Conservation (phyloP, 1,140 invertebrate genomes). For the Leptestheria dahalacensis region DNA sequence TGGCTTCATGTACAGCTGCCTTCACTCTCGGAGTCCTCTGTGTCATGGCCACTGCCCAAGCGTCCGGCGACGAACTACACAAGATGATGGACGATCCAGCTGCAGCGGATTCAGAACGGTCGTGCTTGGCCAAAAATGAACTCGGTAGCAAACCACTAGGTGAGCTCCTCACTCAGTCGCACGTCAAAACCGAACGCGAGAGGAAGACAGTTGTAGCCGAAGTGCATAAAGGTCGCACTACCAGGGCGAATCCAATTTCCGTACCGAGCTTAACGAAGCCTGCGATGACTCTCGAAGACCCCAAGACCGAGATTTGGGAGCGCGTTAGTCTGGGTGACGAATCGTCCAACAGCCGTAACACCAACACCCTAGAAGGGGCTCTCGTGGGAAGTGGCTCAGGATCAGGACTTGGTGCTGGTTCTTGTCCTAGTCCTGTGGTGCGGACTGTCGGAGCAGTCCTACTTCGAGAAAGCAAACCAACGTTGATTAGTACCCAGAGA, state of each 20-base stretch:
- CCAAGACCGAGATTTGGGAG: neutral
- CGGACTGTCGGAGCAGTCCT: too few species aligned
- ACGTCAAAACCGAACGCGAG: neutral
- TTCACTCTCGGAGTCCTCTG: constrained; percentile 15
- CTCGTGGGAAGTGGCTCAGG: constrained; percentile 1
- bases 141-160: neutral
- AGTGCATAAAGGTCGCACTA: neutral
- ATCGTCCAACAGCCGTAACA: constrained; percentile 17
- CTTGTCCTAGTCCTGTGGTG: constrained; percentile 7
- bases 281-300: neutral
- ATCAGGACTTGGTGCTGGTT: constrained; percentile 4
- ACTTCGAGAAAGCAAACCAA: too few species aligned
- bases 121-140: neutral
- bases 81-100: neutral
- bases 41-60: constrained; percentile 12
- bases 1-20: constrained; percentile 14
- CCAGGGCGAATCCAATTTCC: neutral
- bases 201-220: neutral
- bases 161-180: neutral
- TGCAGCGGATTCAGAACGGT: neutral
- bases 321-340: constrained; percentile 8
- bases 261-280: neutral
- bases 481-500: neutral
- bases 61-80: neutral
- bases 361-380: constrained; percentile 15